phyloP scores from a whole-genome alignment of 2,113 vertebrate species.

The Bubo bubo region DNA sequence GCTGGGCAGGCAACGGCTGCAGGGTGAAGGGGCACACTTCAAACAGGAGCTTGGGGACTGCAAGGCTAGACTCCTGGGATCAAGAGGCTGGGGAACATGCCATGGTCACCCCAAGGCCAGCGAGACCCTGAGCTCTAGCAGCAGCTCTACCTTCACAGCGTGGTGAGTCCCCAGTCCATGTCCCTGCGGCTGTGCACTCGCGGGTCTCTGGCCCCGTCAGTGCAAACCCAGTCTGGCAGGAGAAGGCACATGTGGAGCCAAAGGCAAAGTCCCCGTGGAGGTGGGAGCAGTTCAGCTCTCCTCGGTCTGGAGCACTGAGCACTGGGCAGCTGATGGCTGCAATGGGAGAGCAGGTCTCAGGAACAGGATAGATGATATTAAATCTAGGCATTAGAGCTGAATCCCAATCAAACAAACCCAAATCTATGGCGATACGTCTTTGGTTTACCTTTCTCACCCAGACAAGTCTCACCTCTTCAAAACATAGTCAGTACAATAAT shows the following conservation, averaged over 20 bases:
- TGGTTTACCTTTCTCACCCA: neutral
- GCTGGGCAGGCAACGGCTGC: neutral
- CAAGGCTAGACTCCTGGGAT: fast-evolving
- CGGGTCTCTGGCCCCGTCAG: conserved; percentile 34
- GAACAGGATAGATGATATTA: neutral
- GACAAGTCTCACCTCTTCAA: neutral
- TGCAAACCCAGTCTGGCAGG: conserved; percentile 73
- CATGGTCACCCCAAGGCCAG: neutral
- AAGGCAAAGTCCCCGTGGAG: conserved; percentile 60
- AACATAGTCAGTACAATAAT: neutral
- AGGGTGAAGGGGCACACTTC: neutral
- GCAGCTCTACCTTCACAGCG: conserved; percentile 43
- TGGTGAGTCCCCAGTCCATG: conserved; percentile 10
- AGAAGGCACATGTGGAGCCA: conserved; percentile 74
- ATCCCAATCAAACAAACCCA: neutral
- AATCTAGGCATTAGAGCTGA: neutral
- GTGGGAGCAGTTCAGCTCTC: conserved; percentile 72
- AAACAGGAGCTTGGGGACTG: neutral
- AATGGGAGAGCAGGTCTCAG: neutral
- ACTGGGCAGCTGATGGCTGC: neutral
- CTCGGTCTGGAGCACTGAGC: neutral
- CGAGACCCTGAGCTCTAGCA: neutral
- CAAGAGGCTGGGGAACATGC: neutral
- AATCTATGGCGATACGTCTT: neutral
- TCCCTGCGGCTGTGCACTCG: conserved; percentile 62